Conservation (phyloP, 2,888 invertebrate species). For the Drosophila austrosaltans region DNA sequence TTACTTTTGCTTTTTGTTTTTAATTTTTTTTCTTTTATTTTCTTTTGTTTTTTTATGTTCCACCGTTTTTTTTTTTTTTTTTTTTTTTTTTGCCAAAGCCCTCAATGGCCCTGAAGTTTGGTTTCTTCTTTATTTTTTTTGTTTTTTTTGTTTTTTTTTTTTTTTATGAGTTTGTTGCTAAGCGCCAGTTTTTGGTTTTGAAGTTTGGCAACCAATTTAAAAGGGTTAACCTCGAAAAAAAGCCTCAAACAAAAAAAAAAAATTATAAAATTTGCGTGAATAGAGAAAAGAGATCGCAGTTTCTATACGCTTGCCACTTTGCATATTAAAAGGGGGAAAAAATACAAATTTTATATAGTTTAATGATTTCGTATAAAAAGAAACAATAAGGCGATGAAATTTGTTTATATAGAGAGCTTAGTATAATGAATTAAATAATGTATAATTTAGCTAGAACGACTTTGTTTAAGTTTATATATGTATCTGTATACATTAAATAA, state of each 20-base stretch:
- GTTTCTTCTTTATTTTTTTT: constrained; percentile 9
- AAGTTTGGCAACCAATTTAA: constrained; percentile 43
- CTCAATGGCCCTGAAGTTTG: constrained; percentile 13
- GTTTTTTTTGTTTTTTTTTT: constrained; percentile 20
- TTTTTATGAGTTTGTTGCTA: constrained; percentile 43
- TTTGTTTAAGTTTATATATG: too few species aligned
- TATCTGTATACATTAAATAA: too few species aligned
- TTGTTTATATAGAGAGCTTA: too few species aligned
- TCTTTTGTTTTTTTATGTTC: constrained; percentile 16
- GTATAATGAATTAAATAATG: too few species aligned
- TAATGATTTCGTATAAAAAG: too few species aligned
- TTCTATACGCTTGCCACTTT: constrained; percentile 2
- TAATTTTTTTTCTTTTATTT: background rate
- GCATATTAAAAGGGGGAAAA: background rate
- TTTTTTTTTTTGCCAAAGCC: constrained; percentile 13
- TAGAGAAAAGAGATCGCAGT: constrained; percentile 1
- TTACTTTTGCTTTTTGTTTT: constrained; percentile 56
- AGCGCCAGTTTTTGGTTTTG: constrained; percentile 49
- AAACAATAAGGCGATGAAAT: too few species aligned
- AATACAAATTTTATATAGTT: background rate
- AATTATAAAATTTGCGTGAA: constrained; percentile 26
- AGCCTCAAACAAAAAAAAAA: constrained; percentile 32
- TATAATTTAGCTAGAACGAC: too few species aligned
- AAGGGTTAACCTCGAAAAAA: constrained; percentile 48
- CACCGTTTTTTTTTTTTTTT: constrained; percentile 21